phyloP scores from a whole-genome alignment of 2,888 invertebrate genomes.

The Meta bourneti region DNA sequence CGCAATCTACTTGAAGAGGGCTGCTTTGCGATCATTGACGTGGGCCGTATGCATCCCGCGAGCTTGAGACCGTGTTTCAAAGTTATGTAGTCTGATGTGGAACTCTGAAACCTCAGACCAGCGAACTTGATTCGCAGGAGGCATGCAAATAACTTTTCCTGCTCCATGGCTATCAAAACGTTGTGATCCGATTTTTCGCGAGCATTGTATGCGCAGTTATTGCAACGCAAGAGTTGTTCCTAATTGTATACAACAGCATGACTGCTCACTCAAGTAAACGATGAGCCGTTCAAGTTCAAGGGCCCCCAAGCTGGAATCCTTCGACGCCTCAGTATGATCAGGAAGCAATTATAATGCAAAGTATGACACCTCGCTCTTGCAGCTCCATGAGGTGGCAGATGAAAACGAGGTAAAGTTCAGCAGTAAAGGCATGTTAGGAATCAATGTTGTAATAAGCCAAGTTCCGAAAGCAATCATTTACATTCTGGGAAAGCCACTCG shows the following conservation, averaged over 20 bases:
- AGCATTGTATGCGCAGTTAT: background rate
- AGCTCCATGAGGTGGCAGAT: background rate
- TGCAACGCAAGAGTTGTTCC: constrained; percentile 28
- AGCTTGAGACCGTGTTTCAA: too few species aligned
- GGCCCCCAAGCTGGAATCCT: background rate
- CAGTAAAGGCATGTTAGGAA: background rate
- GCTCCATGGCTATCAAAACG: background rate
- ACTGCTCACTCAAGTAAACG: constrained; percentile 1
- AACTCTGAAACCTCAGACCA: too few species aligned
- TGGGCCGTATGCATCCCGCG: too few species aligned
- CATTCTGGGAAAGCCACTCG: background rate
- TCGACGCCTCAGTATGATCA: constrained; percentile 31
- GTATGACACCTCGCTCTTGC: background rate
- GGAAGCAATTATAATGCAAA: constrained; percentile 47
- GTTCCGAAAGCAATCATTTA: background rate
- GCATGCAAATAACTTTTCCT: background rate
- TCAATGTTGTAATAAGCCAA: background rate
- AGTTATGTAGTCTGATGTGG: too few species aligned
- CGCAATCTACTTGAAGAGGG: too few species aligned
- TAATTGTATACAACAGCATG: background rate
- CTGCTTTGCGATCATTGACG: too few species aligned
- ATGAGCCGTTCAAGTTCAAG: constrained; percentile 57
- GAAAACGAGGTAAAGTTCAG: background rate
- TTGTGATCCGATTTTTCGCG: background rate
- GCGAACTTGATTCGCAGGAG: too few species aligned